Evolutionary conservation across 1,140 invertebrate species (phyloP).

Genomic region (Archivesica marissinica): DNA sequence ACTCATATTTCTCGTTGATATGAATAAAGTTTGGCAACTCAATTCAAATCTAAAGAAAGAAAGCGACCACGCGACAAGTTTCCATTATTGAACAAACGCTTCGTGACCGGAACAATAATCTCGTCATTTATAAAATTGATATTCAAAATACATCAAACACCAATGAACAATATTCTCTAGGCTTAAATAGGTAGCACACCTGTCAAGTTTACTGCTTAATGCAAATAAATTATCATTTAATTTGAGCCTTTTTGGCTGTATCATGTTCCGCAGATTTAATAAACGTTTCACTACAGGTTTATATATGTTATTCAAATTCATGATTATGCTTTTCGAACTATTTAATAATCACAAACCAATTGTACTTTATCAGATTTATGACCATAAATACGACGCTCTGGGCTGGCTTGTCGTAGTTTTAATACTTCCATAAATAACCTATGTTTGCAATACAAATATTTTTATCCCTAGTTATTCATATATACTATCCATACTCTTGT

Average conservation of each 20-base stretch:
- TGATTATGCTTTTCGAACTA: neutral
- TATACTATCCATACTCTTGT: neutral
- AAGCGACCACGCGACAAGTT: neutral
- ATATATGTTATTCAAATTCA: neutral
- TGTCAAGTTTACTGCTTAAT: neutral
- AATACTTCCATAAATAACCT: neutral
- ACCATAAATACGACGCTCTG: neutral
- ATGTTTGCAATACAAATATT: neutral
- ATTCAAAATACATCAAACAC: neutral
- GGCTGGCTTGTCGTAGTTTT: neutral
- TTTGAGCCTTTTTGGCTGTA: neutral
- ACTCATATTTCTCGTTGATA: too few species aligned
- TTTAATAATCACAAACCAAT: neutral
- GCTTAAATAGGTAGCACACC: neutral
- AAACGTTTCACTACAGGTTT: neutral
- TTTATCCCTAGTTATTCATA: neutral
- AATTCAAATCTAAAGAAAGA: neutral
- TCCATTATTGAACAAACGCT: too few species aligned
- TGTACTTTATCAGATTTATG: neutral
- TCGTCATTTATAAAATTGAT: neutral
- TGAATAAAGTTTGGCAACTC: too few species aligned
- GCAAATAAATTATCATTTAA: slow-evolving; percentile 26
- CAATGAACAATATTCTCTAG: neutral
- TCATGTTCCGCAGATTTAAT: neutral
- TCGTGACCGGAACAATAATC: neutral